Evolutionary conservation across 2,113 vertebrate species (phyloP).

Genomic region (Catharus minimus): DNA sequence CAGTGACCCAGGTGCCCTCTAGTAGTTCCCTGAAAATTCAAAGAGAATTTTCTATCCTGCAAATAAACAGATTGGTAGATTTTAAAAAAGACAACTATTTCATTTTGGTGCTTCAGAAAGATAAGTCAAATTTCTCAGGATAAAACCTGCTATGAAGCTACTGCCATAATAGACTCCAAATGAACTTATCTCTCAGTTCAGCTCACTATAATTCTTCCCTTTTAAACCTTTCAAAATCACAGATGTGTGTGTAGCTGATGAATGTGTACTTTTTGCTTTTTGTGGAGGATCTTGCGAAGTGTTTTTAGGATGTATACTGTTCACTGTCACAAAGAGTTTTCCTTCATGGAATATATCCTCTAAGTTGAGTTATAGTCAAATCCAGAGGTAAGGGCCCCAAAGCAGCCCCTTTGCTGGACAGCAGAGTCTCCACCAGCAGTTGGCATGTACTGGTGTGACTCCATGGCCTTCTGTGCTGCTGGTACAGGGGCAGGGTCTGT

Average conservation of each 20-base stretch:
- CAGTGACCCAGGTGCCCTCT: background rate
- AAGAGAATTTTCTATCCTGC: background rate
- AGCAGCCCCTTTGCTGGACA: background rate
- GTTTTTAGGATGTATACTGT: background rate
- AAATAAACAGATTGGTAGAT: background rate
- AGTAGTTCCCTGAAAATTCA: background rate
- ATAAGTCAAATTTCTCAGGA: background rate
- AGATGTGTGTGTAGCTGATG: background rate
- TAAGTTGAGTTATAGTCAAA: background rate
- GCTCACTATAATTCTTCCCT: background rate
- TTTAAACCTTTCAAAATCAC: background rate
- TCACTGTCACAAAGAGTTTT: background rate
- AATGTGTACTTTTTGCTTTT: background rate
- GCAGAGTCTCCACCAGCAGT: background rate
- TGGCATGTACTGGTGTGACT: rapidly evolving
- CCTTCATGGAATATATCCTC: background rate
- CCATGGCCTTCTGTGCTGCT: background rate
- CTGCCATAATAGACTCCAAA: background rate
- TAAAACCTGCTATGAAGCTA: background rate
- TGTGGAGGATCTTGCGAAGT: background rate
- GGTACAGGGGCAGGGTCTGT: background rate
- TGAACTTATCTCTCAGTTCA: background rate
- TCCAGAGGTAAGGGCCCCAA: background rate
- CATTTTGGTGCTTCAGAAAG: background rate
- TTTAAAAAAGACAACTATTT: background rate